Conservation (phyloP, 2,888 invertebrate species). For the Leptarthrus brevirostris region DNA sequence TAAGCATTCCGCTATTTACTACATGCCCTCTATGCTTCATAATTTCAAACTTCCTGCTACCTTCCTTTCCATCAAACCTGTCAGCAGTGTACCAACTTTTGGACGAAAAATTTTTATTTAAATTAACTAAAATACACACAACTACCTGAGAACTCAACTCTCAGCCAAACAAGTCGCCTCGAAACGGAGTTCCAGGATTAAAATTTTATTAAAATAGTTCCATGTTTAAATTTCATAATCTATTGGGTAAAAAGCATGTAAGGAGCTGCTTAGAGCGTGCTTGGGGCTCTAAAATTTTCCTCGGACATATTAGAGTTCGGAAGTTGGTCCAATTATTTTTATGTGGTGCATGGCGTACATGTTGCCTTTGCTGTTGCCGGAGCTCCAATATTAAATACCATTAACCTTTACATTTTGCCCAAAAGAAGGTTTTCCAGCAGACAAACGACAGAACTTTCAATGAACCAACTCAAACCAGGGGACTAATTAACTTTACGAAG, state of each 20-base stretch:
- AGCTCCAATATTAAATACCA: slow-evolving; percentile 10
- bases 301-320: background rate
- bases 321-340: slow-evolving; percentile 1
- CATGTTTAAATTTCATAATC: slow-evolving; percentile 1
- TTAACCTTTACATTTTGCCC: slow-evolving; percentile 4
- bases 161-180: no score
- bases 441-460: slow-evolving; percentile 37
- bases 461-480: slow-evolving; percentile 18
- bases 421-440: slow-evolving; percentile 8
- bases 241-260: background rate
- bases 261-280: background rate
- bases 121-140: no score
- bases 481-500: slow-evolving; percentile 37
- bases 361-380: background rate
- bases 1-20: no score
- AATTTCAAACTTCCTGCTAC: no score
- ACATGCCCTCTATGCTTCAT: no score
- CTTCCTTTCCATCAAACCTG: no score
- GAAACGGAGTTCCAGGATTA: no score
- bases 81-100: no score
- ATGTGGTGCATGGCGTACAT: background rate
- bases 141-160: no score
- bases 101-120: no score
- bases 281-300: background rate
- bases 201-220: slow-evolving; percentile 9